These are phyloP conservation scores for Cyclargus thomasi DNA, from an alignment of 1,140 invertebrate genomes.

Conservation along the genomic window DNA sequence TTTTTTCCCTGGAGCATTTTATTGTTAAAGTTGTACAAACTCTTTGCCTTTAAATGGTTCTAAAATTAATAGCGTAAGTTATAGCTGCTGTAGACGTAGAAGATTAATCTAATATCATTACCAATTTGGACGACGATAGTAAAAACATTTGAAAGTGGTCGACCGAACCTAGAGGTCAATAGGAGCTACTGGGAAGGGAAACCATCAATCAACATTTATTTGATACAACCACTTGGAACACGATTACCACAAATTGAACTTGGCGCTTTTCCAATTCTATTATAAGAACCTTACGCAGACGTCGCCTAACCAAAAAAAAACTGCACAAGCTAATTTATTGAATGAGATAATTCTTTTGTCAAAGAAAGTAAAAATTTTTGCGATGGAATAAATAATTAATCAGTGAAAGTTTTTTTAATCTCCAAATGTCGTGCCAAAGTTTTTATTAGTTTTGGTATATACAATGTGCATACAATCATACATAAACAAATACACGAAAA, in stretches of 20 bases:
- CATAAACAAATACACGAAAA: no score
- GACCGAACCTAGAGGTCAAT: slow-evolving; percentile 41
- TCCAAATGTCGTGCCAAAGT: no score
- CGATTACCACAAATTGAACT: slow-evolving; percentile 55
- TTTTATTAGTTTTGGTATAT: no score
- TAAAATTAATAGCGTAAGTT: not conserved
- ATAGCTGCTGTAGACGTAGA: not conserved
- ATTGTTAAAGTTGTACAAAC: not conserved
- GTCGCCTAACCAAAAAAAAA: slow-evolving; percentile 17
- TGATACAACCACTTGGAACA: slow-evolving; percentile 60
- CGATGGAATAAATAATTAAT: not conserved
- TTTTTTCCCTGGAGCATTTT: not conserved
- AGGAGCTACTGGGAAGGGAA: slow-evolving; percentile 51
- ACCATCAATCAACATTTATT: slow-evolving; percentile 63
- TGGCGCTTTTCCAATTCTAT: slow-evolving; percentile 61
- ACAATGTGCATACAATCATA: no score
- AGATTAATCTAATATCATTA: not conserved
- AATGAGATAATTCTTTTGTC: not conserved
- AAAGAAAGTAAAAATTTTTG: no score
- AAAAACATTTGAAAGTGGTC: slow-evolving; percentile 1
- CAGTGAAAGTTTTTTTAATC: not conserved
- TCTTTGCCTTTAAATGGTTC: not conserved
- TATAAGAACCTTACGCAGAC: slow-evolving; percentile 38
- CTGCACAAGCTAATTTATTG: not conserved
- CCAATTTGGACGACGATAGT: not conserved